Evolutionary conservation across 2,888 invertebrate genomes (phyloP).

Genomic region (Drosophila ezoana): DNA sequence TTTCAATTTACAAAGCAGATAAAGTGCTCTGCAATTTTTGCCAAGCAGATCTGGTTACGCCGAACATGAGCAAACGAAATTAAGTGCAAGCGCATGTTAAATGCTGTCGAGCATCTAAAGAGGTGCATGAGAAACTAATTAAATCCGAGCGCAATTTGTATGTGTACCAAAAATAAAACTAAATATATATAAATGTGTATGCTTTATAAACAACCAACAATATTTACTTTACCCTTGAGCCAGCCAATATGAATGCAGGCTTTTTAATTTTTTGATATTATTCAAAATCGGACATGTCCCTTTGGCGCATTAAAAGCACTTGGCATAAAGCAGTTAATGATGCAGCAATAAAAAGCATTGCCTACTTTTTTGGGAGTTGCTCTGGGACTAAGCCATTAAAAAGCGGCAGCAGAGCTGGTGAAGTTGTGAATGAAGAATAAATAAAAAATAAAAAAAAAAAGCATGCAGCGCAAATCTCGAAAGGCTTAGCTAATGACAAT

Average conservation of each 20-base stretch:
- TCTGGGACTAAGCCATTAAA: constrained; percentile 45
- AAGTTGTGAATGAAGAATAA: constrained; percentile 1
- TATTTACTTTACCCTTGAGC: no score
- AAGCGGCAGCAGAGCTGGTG: constrained; percentile 1
- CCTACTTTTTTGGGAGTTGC: constrained; percentile 29
- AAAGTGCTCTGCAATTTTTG: neutral
- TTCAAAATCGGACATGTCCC: neutral
- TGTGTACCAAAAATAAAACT: neutral
- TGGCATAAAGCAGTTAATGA: constrained; percentile 35
- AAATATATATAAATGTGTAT: neutral
- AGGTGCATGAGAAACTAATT: no score
- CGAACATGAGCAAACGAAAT: no score
- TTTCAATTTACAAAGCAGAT: neutral
- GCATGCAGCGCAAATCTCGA: constrained; percentile 47
- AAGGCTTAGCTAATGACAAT: constrained; percentile 79
- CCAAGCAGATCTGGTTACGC: neutral
- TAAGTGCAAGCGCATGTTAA: no score
- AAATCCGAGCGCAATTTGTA: no score
- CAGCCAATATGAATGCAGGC: neutral
- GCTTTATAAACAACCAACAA: no score
- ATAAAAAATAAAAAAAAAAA: neutral
- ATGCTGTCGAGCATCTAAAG: no score
- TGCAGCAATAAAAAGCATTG: constrained; percentile 21
- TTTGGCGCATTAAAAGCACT: constrained; percentile 4
- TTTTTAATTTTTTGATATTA: neutral